These are phyloP conservation scores for Ctenodactylus gundi DNA, from an alignment of 2,113 vertebrate genomes.

Conservation along the genomic window DNA sequence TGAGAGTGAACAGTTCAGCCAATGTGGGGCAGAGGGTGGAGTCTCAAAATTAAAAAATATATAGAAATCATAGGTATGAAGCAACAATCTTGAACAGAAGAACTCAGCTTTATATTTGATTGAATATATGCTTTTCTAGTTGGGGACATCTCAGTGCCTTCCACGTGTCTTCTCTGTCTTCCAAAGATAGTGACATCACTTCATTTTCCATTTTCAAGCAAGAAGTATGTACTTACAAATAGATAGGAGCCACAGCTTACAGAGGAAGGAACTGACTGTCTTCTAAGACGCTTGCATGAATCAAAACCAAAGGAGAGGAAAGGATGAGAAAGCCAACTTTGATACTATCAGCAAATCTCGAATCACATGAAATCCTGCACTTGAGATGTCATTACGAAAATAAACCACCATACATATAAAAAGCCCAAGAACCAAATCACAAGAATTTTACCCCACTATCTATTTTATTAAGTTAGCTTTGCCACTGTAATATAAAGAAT, in stretches of 20 bases:
- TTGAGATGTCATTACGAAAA: slow-evolving; percentile 80
- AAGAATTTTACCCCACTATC: neutral
- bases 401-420: slow-evolving; percentile 41
- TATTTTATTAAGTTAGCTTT: neutral
- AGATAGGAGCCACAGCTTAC: slow-evolving; percentile 77
- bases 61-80: too few relatives aligned
- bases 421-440: too few relatives aligned
- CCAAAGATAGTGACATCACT: slow-evolving; percentile 25
- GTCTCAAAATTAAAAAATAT: slow-evolving; percentile 19
- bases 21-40: neutral
- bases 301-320: slow-evolving; percentile 78
- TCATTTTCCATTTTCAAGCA: slow-evolving; percentile 64
- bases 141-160: slow-evolving; percentile 19
- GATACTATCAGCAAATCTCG: slow-evolving; percentile 73
- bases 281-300: slow-evolving; percentile 69
- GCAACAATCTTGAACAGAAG: slow-evolving; percentile 19
- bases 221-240: slow-evolving; percentile 76
- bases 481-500: neutral
- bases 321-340: slow-evolving; percentile 69
- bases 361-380: slow-evolving; percentile 72
- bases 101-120: neutral
- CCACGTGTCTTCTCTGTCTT: slow-evolving; percentile 57
- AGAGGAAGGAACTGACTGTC: slow-evolving; percentile 79
- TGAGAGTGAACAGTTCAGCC: neutral
- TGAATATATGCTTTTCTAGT: slow-evolving; percentile 51